Evolutionary conservation across 2,113 vertebrate genomes (phyloP).

Genomic region (Pongo pygmaeus): DNA sequence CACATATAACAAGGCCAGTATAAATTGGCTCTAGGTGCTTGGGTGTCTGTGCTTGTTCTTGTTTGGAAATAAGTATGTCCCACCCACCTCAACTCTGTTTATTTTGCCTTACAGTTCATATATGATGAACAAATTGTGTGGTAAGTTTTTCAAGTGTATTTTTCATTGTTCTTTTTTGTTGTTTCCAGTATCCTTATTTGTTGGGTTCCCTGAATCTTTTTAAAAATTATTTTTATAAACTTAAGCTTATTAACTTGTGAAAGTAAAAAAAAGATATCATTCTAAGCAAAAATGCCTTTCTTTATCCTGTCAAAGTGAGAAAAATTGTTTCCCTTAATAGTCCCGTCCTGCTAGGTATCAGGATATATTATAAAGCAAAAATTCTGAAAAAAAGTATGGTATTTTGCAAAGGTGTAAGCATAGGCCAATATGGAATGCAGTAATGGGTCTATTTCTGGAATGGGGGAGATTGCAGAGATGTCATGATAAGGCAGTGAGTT

Average conservation of each 20-base stretch:
- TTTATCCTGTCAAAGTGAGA: conserved; percentile 4
- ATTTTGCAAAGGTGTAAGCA: neutral
- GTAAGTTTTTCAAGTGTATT: conserved; percentile 85
- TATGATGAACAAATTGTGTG: conserved; percentile 97
- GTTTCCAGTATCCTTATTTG: neutral
- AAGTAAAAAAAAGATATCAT: neutral
- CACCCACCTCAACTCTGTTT: conserved; percentile 45
- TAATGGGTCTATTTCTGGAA: neutral
- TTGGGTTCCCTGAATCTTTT: neutral
- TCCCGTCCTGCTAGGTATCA: neutral
- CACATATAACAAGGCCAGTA: rapidly evolving
- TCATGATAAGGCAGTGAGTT: neutral
- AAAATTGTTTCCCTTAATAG: neutral
- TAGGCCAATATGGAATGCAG: neutral
- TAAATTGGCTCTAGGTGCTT: neutral
- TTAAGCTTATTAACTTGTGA: neutral
- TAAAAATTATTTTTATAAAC: neutral
- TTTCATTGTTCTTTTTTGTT: neutral
- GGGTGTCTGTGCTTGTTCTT: neutral
- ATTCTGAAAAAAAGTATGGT: no score
- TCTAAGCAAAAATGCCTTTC: neutral
- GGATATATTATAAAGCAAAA: neutral
- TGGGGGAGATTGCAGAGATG: neutral
- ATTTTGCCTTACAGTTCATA: conserved; percentile 91
- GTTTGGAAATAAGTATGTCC: conserved; percentile 11